phyloP scores from a whole-genome alignment of 1,140 invertebrate species.

The Solenopsis fugax region DNA sequence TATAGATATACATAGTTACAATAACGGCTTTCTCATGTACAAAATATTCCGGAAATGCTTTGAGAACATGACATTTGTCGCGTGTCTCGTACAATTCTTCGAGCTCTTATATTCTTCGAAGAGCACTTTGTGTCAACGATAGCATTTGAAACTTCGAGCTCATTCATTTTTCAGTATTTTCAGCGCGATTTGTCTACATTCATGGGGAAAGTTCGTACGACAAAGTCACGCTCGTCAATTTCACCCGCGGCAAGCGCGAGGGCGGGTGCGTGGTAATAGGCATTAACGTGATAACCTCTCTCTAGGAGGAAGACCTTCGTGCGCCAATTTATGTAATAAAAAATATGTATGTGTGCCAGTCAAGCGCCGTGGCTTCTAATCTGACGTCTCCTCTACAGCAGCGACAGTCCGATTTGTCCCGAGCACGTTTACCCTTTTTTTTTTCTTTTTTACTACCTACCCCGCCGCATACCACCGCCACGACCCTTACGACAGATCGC shows the following conservation, averaged over 20 bases:
- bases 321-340: conserved; percentile 85
- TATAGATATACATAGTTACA: not conserved
- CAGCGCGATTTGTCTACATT: not conserved
- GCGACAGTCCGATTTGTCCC: conserved; percentile 67
- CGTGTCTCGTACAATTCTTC: not conserved
- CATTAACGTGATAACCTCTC: conserved; percentile 84
- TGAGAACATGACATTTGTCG: not conserved
- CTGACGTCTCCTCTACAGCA: conserved; percentile 81
- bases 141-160: not conserved
- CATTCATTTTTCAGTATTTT: conserved; percentile 6
- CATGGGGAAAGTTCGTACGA: conserved; percentile 31
- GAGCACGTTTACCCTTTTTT: conserved; percentile 67
- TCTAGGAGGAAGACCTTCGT: conserved; percentile 78
- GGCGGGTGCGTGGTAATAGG: conserved; percentile 76
- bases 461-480: conserved; percentile 33
- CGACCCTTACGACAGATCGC: conserved; percentile 31
- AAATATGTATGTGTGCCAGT: conserved; percentile 85
- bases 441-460: not conserved
- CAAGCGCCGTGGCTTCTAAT: conserved; percentile 85
- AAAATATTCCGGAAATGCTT: not conserved
- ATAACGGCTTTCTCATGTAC: not conserved
- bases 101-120: not conserved
- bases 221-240: conserved; percentile 50
- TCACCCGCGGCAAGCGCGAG: conserved; percentile 22
- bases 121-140: conserved; percentile 7